Percentiles rank a stretch among this genome's conserved stretches.
Conservation (phyloP, 1,140 invertebrate genomes). For the Acromyrmex echinatior region DNA sequence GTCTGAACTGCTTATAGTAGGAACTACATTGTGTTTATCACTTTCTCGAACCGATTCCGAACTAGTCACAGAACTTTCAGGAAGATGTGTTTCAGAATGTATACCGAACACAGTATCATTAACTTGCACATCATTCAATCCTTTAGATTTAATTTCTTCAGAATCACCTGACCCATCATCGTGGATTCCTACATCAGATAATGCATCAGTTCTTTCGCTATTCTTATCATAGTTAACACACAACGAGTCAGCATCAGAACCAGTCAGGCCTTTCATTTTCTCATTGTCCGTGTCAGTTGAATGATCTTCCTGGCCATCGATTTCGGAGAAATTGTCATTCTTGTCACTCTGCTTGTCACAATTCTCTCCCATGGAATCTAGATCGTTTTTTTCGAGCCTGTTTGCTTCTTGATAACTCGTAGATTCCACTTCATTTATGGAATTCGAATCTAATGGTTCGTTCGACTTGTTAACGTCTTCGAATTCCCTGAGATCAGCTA, state of each 20-base stretch:
- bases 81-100: conserved; percentile 56
- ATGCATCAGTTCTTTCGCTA: conserved; percentile 44
- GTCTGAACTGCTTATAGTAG: conserved; percentile 71
- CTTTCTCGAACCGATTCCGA: conserved; percentile 57
- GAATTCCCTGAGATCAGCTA: conserved; percentile 24
- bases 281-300: conserved; percentile 63
- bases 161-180: conserved; percentile 66
- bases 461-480: conserved; percentile 19
- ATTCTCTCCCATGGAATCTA: conserved; percentile 32
- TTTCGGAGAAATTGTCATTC: conserved; percentile 63
- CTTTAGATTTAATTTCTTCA: conserved; percentile 50
- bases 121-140: conserved; percentile 41
- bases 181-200: conserved; percentile 50
- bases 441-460: conserved; percentile 7
- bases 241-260: conserved; percentile 61
- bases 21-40: conserved; percentile 67
- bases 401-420: conserved; percentile 32
- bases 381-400: conserved; percentile 57
- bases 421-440: not conserved
- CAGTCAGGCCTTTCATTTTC: conserved; percentile 23
- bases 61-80: conserved; percentile 62
- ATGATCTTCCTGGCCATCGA: conserved; percentile 64
- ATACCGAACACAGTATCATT: conserved; percentile 55
- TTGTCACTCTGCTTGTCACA: conserved; percentile 66
- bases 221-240: conserved; percentile 57